These are phyloP conservation scores for Merluccius polli DNA, from an alignment of 2,797 vertebrate species.

Conservation along the genomic window DNA sequence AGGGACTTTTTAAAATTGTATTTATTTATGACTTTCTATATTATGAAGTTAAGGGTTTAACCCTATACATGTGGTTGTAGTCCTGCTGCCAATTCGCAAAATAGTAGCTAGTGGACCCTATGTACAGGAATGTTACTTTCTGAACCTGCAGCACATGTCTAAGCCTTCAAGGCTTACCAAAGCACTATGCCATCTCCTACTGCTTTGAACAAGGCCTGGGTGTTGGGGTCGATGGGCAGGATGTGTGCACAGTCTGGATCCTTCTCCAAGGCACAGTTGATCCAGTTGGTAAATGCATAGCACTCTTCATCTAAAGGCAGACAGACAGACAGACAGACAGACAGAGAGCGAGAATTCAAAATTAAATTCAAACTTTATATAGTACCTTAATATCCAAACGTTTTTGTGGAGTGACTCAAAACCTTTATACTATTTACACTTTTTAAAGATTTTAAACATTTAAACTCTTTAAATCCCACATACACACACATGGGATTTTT, in stretches of 20 bases:
- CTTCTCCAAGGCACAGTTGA: slow-evolving; percentile 88
- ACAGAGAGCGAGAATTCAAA: neutral
- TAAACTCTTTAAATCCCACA: too few species aligned
- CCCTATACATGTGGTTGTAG: neutral
- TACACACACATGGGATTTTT: too few species aligned
- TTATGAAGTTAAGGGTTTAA: neutral
- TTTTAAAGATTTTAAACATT: too few species aligned
- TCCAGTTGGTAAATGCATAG: slow-evolving; percentile 94
- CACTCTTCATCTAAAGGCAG: slow-evolving; percentile 88
- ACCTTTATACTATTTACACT: too few species aligned
- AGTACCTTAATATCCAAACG: too few species aligned
- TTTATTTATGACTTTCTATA: neutral
- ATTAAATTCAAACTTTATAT: too few species aligned
- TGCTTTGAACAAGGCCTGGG: slow-evolving; percentile 85
- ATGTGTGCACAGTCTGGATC: slow-evolving; percentile 85
- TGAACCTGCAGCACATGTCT: neutral
- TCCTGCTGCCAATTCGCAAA: neutral
- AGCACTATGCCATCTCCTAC: slow-evolving; percentile 88
- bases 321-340: too few species aligned
- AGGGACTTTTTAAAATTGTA: neutral
- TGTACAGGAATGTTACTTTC: neutral
- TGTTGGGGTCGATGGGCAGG: slow-evolving; percentile 88
- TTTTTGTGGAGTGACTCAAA: too few species aligned
- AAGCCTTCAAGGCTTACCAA: slow-evolving; percentile 77
- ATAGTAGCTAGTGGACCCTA: neutral